Evolutionary conservation across 2,888 invertebrate genomes (phyloP), one percentile per base, ranked within the genome.

Genomic region (Standfussiana lucernea): DNA sequence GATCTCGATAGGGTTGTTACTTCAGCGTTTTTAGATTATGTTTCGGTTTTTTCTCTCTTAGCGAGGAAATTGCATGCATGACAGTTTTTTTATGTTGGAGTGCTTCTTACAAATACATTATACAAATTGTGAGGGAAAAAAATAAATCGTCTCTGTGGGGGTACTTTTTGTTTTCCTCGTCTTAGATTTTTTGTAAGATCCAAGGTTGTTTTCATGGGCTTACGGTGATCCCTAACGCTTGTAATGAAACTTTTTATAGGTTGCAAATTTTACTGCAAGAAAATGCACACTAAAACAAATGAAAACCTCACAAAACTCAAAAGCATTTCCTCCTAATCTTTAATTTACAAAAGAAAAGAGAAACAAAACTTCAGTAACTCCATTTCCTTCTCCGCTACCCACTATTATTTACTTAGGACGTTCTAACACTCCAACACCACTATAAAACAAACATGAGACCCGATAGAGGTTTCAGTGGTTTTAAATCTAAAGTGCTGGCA

Each of bases 1-100:
- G 91, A 93, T 93, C 92, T 88, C 87, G 93, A 93, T 93, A 93
- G 90, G 92, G 93, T 90, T 93, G 91, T 87, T 84, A 86, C 90
- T 87, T 77, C 77, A 84, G 86, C 82, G 80, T 89, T 92, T 91
- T 91, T 88, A 83, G 78, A 85, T 90, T 90, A 89, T 88, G 87
- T 89, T 84, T 86, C 87, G 85, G 81, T 90, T 91, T 92, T 91
- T 89, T 68, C 53, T 79, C 78, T 81, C 76, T 82, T 70, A 76
- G 83, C 84, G 83, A 83, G 88, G 87, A 89, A 88, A 88, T 88
- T 84, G 86, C 80, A 88, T 86, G 85, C 84, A 86, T 87, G 86
- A 88, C 87, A 85, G 74, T 85, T 89, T 89, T 84, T 89, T 88
- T 84, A 82, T 67, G 66, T 62, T 40, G 50, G 45, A 74, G 71